A percentile compares a stretch with the other conserved stretches of the same genome.
These are phyloP conservation scores for Regulus satrapa DNA, from an alignment of 2,113 vertebrate genomes.

Conservation along the genomic window DNA sequence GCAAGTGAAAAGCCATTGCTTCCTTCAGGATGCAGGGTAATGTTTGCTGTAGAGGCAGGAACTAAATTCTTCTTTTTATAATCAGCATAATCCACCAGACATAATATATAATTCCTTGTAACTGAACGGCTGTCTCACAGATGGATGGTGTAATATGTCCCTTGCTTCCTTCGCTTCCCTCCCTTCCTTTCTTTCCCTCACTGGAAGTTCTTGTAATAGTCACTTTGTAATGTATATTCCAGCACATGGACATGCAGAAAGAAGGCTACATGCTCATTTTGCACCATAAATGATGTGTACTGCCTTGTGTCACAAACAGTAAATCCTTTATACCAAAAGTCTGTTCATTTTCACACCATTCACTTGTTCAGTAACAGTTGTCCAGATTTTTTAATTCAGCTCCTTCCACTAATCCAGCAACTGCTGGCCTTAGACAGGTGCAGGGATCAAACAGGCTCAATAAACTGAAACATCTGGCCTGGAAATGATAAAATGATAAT, in stretches of 20 bases:
- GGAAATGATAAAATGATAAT: slow-evolving; percentile 82
- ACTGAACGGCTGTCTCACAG: slow-evolving; percentile 78
- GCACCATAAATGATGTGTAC: slow-evolving; percentile 68
- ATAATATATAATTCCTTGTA: slow-evolving; percentile 77
- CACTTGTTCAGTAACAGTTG: slow-evolving; percentile 79
- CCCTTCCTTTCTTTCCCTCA: slow-evolving; percentile 51
- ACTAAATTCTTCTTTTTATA: slow-evolving; percentile 73
- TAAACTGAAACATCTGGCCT: slow-evolving; percentile 84
- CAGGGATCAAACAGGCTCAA: slow-evolving; percentile 82
- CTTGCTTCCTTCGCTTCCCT: not conserved
- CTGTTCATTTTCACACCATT: slow-evolving; percentile 84
- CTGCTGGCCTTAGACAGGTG: slow-evolving; percentile 83
- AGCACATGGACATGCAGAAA: slow-evolving; percentile 49
- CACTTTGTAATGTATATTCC: slow-evolving; percentile 73
- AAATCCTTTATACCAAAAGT: slow-evolving; percentile 77
- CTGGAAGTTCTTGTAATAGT: slow-evolving; percentile 66
- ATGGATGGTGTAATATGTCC: slow-evolving; percentile 76
- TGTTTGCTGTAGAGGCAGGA: slow-evolving; percentile 34
- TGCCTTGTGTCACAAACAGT: slow-evolving; percentile 79
- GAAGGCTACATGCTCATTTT: slow-evolving; percentile 52
- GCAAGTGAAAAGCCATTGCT: slow-evolving; percentile 65
- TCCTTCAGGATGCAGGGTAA: slow-evolving; percentile 56
- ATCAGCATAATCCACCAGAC: slow-evolving; percentile 80
- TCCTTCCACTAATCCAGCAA: slow-evolving; percentile 81
- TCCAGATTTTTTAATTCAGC: slow-evolving; percentile 79